Percentiles rank a stretch among this genome's conserved stretches.
Evolutionary conservation across 2,797 vertebrate species (phyloP).

Genomic region (Enteromius trimaculatus): DNA sequence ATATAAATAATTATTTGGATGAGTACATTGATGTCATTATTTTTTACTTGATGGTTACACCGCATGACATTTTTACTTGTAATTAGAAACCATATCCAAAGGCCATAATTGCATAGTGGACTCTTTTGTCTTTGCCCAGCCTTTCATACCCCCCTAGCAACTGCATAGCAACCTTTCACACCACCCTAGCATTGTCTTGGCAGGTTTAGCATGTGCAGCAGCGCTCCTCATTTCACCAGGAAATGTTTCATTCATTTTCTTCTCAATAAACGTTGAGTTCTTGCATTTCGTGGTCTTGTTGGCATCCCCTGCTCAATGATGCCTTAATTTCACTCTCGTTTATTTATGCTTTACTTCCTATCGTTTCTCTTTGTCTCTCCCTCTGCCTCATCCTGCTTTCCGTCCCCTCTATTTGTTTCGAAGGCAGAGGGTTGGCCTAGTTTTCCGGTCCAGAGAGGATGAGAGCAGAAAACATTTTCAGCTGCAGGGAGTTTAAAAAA

Average conservation of each 20-base stretch:
- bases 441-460: constrained; percentile 75
- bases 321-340: constrained; percentile 12
- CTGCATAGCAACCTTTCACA: background rate
- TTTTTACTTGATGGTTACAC: background rate
- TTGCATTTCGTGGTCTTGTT: background rate
- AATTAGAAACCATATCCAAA: background rate
- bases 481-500: constrained; percentile 66
- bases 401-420: constrained; percentile 58
- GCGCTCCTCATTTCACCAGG: background rate
- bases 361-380: constrained; percentile 51
- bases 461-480: constrained; percentile 72
- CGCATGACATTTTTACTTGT: background rate
- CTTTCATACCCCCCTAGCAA: background rate
- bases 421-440: constrained; percentile 73
- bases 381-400: constrained; percentile 61
- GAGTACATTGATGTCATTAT: background rate
- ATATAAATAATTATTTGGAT: background rate
- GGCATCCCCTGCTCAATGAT: background rate
- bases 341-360: constrained; percentile 56
- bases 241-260: background rate
- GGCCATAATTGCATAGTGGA: background rate
- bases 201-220: background rate
- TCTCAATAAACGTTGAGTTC: constrained; percentile 11
- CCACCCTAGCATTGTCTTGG: background rate
- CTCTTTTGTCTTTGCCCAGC: background rate